A percentile compares a stretch with the other conserved stretches of the same genome.
Conservation (phyloP, 2,888 invertebrate genomes). For the Torymus auratus region DNA sequence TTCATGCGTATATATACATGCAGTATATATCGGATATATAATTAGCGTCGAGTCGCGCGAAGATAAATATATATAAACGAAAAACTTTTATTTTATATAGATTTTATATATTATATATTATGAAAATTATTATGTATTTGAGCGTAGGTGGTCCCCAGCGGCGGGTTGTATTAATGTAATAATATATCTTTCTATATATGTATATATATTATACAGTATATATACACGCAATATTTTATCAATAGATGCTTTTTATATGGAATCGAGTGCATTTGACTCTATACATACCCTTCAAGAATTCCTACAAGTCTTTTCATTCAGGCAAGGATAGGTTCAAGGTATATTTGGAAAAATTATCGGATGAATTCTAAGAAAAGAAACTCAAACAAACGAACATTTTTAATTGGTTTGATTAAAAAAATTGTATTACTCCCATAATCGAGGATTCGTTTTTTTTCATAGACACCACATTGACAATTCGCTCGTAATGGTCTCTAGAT, state of each 20-base stretch:
- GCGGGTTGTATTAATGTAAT: conserved; percentile 37
- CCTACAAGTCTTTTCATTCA: neutral
- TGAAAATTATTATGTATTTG: conserved; percentile 42
- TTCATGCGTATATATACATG: conserved; percentile 17
- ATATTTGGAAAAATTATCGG: neutral
- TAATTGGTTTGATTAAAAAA: conserved; percentile 55
- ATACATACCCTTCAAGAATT: no score
- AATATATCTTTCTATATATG: conserved; percentile 41
- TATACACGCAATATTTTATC: conserved; percentile 49
- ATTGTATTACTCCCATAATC: conserved; percentile 67
- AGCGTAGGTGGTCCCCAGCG: neutral
- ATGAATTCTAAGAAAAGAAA: neutral
- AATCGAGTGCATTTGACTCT: neutral
- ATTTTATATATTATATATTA: conserved; percentile 24
- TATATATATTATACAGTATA: conserved; percentile 53
- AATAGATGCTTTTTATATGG: conserved; percentile 55
- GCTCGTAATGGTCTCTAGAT: conserved; percentile 67
- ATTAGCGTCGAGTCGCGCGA: neutral
- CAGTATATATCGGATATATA: conserved; percentile 4
- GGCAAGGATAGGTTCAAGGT: neutral
- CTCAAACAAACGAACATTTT: conserved; percentile 18
- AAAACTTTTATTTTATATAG: conserved; percentile 52
- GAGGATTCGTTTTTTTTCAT: conserved; percentile 64
- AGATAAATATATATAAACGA: conserved; percentile 8
- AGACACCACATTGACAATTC: conserved; percentile 68